A percentile compares a stretch with the other conserved stretches of the same genome.
phyloP scores from a whole-genome alignment of 1,140 invertebrate species.

The Hydropsyche tenuis region DNA sequence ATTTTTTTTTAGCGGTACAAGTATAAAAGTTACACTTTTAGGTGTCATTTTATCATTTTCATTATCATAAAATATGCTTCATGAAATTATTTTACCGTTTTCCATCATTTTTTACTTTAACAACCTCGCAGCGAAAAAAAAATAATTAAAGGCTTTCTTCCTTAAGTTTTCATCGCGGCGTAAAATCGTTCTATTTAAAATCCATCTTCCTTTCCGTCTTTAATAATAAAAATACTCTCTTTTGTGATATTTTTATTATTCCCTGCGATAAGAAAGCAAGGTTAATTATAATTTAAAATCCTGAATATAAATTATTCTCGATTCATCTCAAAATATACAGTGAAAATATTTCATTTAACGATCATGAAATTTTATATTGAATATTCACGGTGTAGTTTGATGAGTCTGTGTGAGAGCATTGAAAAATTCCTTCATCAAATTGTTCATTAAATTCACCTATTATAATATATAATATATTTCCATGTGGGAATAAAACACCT shows the following conservation, averaged over 20 bases:
- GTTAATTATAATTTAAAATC: background rate
- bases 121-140: conserved; percentile 9
- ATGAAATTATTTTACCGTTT: background rate
- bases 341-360: too few relatives aligned
- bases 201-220: conserved; percentile 14
- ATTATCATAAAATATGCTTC: conserved; percentile 9
- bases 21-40: background rate
- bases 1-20: background rate
- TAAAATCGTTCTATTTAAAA: conserved; percentile 30
- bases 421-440: too few relatives aligned
- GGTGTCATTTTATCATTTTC: background rate
- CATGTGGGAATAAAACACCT: too few relatives aligned
- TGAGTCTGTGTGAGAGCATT: too few relatives aligned
- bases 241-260: conserved; percentile 28
- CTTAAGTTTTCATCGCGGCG: conserved; percentile 15
- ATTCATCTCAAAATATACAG: too few relatives aligned
- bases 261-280: background rate
- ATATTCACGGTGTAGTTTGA: too few relatives aligned
- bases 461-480: too few relatives aligned
- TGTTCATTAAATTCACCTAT: too few relatives aligned
- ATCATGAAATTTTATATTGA: too few relatives aligned
- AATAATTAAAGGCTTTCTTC: conserved; percentile 40
- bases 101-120: background rate
- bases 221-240: conserved; percentile 8
- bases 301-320: background rate